Evolutionary conservation across 2,113 vertebrate genomes (phyloP), one percentile per base, ranked within the genome.

Genomic region (Cygnus buccinator): DNA sequence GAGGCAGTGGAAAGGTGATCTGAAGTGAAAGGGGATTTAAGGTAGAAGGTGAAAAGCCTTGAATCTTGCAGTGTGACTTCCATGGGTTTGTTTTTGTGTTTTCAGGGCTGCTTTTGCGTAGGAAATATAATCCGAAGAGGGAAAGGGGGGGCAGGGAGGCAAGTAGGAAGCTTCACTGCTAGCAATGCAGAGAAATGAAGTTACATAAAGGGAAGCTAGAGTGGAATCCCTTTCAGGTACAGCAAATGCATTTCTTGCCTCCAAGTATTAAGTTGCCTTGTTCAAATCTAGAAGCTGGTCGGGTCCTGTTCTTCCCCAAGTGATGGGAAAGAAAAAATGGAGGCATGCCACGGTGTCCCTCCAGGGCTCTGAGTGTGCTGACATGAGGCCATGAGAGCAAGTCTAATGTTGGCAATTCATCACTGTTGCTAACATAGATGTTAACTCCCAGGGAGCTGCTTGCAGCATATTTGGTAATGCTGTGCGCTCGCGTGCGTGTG

Each of bases 361-460:
- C 35, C 31, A 61, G 39, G 28, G 62, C 75, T 83, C 48, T 22
- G 41, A 59, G 10, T 1, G 16, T n/a, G 35, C 71, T 1, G 4
- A 62, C 13, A 11, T 0, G 1, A 71, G 79, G 16, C 54, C 58
- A 11, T 0, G 0, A 67, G 58, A 10, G 4, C 2, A 17, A 41
- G n/a, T 29, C 15, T 39, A 19, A 12, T 6, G 43, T 10, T 81
- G 62, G 35, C 48, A 54, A 6, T 62, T 82, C 54, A 41, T 91
- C 4, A 2, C 16, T 0, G 13, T 3, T 46, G 50, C 54, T 50
- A 28, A 37, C 39, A 1, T 11, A 16, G 57, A n/a, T 31, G 59
- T 9, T 28, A 85, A 0, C 67, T 79, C 62, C 31, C 41, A 8
- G 76, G 1, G 7, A 76, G 46, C 14, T 1, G 0, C 44, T 63